Evolutionary conservation across 2,113 vertebrate genomes (phyloP).

Genomic region (Mastomys coucha): DNA sequence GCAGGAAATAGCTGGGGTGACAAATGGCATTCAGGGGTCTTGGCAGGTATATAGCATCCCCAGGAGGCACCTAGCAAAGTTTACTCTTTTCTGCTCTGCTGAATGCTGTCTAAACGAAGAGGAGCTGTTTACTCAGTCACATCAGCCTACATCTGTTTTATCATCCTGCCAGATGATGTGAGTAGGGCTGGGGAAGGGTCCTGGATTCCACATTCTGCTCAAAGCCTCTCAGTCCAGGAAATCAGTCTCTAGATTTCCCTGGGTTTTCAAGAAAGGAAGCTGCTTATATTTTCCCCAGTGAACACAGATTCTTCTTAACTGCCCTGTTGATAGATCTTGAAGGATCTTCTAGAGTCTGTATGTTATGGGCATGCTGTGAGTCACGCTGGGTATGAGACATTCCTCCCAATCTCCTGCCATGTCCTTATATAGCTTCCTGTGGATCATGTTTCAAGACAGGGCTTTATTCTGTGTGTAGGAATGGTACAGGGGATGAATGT

Average conservation of each 20-base stretch:
- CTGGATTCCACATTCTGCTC: not conserved
- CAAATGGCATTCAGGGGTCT: not conserved
- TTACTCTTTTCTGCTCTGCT: not conserved
- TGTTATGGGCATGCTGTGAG: not conserved
- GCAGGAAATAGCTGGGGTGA: slow-evolving; percentile 14
- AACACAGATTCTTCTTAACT: not conserved
- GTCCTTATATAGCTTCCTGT: not conserved
- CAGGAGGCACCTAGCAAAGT: not conserved
- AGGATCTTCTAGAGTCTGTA: not conserved
- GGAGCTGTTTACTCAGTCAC: not conserved
- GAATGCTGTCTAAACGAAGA: not conserved
- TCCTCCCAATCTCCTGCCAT: not conserved
- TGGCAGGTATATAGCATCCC: not conserved
- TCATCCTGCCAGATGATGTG: not conserved
- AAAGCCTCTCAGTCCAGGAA: not conserved
- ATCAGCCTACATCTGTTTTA: not conserved
- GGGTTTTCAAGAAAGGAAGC: not conserved
- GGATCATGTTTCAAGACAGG: not conserved
- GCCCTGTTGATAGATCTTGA: not conserved
- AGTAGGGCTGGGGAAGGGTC: not conserved
- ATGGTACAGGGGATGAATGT: not conserved
- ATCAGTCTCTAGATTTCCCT: not conserved
- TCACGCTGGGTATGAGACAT: not conserved
- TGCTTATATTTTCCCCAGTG: not conserved
- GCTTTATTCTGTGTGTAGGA: no score